Evolutionary conservation across 2,113 vertebrate species (phyloP), one percentile per base, ranked within the genome.

Genomic region (Equus quagga): DNA sequence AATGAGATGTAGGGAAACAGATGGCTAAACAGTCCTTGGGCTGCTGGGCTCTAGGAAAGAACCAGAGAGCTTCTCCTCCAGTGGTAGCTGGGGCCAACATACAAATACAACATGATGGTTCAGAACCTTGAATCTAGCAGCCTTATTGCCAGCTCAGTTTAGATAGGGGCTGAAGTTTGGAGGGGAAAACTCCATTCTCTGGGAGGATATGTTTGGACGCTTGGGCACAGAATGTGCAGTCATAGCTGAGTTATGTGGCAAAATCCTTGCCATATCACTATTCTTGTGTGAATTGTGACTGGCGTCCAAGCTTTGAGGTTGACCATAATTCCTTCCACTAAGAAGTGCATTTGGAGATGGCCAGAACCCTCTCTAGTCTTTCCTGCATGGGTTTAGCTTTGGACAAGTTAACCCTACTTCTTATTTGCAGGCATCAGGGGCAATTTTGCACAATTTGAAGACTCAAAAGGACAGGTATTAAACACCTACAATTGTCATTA

Each of bases 401-500:
- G 26, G 13, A 54, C 8, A 94, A 56, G 13, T 85, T 94, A 93
- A 82, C 36, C 24, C 67, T 56, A 15, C 31, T 69, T 94, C 18
- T 62, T 28, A 15, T 21, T 65, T 75, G 7, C 26, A 87, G 18
- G 3, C 15, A 19, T 84, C n/a, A 91, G 7, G 13, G n/a, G 4
- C 75, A 91, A 58, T 83, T 62, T 54, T 88, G 54, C 2, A 46
- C 33, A 56, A 75, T 80, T 69, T 24, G 6, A 36, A 90, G 8
- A 41, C 10, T 60, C 3, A 58, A 75, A 96, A 69, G 13, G 14
- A 41, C 51, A 87, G 28, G 33, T 62, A 65, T 60, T 89, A 92
- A 89, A 56, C 44, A 88, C n/a, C 33, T 90, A 11, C 28, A 86
- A 89, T 92, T 93, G 80, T 76, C 56, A 44, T 67, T 78, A 5